Evolutionary conservation across 2,113 vertebrate species (phyloP).

Genomic region (Lamprotornis superbus): DNA sequence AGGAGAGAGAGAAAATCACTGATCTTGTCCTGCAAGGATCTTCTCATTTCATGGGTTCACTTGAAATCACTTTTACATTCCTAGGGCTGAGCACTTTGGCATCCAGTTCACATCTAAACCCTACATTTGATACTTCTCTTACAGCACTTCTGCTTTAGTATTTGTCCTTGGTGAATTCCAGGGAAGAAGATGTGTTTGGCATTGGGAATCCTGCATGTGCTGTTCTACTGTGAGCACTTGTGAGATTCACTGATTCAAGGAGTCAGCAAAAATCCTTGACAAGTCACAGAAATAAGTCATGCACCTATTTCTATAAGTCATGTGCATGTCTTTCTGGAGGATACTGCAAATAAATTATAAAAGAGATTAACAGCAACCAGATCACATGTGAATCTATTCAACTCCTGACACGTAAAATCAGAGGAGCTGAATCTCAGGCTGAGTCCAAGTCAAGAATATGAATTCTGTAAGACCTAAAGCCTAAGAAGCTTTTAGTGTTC

Average conservation of each 20-base stretch:
- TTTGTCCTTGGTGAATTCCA: not conserved
- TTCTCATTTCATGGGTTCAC: not conserved
- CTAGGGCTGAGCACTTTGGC: not conserved
- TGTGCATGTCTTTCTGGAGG: not conserved
- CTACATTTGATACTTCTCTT: not conserved
- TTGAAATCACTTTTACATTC: not conserved
- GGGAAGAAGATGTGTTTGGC: not conserved
- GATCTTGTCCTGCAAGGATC: not conserved
- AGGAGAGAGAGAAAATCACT: not conserved
- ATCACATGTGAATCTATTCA: not conserved
- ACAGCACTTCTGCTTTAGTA: not conserved
- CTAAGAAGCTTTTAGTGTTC: not conserved
- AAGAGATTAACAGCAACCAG: not conserved
- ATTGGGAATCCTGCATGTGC: not conserved
- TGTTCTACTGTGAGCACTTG: not conserved
- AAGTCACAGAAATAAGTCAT: not conserved
- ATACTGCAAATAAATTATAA: not conserved
- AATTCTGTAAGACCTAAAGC: not conserved
- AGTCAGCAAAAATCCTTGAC: not conserved
- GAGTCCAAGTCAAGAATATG: not conserved
- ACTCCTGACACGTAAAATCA: accelerated
- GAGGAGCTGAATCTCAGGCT: not conserved
- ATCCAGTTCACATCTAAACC: not conserved
- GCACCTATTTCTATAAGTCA: too few relatives aligned
- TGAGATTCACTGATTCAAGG: not conserved